These are phyloP conservation scores for Athene cunicularia DNA, from an alignment of 2,113 vertebrate species.

Conservation along the genomic window DNA sequence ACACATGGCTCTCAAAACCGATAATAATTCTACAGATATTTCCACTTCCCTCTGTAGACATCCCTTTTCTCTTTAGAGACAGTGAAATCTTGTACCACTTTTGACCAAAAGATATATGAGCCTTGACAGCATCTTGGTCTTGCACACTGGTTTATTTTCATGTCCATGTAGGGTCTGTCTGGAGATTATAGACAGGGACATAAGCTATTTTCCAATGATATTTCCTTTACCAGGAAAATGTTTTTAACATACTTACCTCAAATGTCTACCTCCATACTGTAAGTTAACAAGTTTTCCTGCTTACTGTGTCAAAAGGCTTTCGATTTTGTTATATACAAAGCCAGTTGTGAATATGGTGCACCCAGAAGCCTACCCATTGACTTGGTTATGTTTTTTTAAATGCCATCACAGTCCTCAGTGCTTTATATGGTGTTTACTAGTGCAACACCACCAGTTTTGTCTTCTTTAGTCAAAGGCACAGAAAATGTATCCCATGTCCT, in stretches of 20 bases:
- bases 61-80: not conserved
- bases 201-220: not conserved
- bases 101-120: not conserved
- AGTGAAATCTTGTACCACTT: not conserved
- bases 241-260: not conserved
- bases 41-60: not conserved
- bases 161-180: not conserved
- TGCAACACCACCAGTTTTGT: not conserved
- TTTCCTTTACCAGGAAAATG: not conserved
- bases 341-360: not conserved
- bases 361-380: not conserved
- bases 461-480: not conserved
- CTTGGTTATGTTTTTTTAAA: not conserved
- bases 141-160: not conserved
- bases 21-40: not conserved
- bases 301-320: not conserved
- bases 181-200: not conserved
- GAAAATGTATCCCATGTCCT: accelerated
- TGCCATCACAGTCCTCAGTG: not conserved
- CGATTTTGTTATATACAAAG: not conserved
- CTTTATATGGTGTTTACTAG: not conserved
- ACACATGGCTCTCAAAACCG: not conserved
- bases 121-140: not conserved
- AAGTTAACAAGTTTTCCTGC: not conserved
- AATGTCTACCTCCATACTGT: not conserved